These are phyloP conservation scores for Haliclona indistincta DNA, from an alignment of 37 sponge, comb jelly and placozoan species.

Conservation along the genomic window DNA sequence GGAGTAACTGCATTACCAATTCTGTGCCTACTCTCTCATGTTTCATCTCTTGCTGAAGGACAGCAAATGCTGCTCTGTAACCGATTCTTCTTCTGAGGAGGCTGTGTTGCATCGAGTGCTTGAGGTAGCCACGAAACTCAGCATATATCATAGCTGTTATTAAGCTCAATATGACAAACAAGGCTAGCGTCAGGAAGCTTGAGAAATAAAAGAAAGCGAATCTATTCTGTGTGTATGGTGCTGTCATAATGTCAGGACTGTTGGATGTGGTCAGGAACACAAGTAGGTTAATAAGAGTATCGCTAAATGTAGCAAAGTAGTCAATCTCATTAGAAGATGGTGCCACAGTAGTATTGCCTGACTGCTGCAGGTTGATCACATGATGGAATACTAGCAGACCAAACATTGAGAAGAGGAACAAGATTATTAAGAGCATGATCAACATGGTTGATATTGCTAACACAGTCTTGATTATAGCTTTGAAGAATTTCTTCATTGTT, in stretches of 20 bases:
- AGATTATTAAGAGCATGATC: constrained; percentile 69
- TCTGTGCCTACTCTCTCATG: constrained; percentile 39
- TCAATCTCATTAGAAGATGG: constrained; percentile 48
- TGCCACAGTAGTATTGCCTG: constrained; percentile 2
- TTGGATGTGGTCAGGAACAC: constrained; percentile 95
- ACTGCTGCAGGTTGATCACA: neutral
- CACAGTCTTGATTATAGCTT: constrained; percentile 71
- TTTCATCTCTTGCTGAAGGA: constrained; percentile 38
- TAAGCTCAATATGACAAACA: constrained; percentile 84
- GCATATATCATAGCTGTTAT: constrained; percentile 94
- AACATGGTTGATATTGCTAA: constrained; percentile 83
- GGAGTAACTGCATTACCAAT: constrained; percentile 48
- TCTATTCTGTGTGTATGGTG: constrained; percentile 84
- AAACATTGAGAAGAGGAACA: constrained; percentile 85
- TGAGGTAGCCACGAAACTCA: constrained; percentile 87
- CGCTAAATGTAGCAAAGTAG: constrained; percentile 65
- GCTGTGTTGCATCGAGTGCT: constrained; percentile 82
- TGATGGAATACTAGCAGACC: constrained; percentile 84
- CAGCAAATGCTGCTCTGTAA: constrained; percentile 87
- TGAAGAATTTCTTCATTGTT: constrained; percentile 95
- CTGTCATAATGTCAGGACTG: constrained; percentile 97
- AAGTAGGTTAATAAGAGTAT: constrained; percentile 68
- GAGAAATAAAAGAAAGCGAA: constrained; percentile 89
- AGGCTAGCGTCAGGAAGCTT: constrained; percentile 78
- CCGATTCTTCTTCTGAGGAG: constrained; percentile 77